These are phyloP conservation scores for Actinia equina DNA, from an alignment of 64 coral and sea anemone species.

Conservation along the genomic window DNA sequence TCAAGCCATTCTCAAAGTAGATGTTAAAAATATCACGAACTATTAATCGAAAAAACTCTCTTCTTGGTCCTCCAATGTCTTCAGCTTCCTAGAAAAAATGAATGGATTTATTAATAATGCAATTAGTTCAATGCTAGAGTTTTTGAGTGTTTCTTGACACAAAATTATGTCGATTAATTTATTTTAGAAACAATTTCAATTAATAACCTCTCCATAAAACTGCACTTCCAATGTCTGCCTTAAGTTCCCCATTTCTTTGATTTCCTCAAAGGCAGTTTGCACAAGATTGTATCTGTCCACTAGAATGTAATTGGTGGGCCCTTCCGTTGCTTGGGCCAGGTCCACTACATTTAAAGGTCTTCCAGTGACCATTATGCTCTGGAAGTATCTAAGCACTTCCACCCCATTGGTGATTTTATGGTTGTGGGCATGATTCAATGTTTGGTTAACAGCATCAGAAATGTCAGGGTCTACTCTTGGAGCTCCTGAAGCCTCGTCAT, in stretches of 20 bases:
- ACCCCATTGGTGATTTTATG: conserved; percentile 29
- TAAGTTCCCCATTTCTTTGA: neutral
- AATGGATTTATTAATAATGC: neutral
- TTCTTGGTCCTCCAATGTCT: conserved; percentile 43
- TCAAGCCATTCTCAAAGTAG: conserved; percentile 48
- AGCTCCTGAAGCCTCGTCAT: too few relatives aligned
- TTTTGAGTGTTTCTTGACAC: neutral
- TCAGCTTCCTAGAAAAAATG: conserved; percentile 15
- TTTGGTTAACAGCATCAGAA: too few relatives aligned
- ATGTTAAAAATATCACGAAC: conserved; percentile 14
- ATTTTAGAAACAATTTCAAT: neutral
- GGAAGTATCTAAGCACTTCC: conserved; percentile 29
- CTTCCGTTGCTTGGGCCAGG: neutral
- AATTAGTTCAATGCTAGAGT: neutral
- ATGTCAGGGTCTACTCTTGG: too few relatives aligned
- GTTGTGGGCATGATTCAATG: neutral
- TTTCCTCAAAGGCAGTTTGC: conserved; percentile 41
- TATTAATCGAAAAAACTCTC: conserved; percentile 38
- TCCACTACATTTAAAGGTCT: conserved; percentile 31
- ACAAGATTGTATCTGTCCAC: conserved; percentile 21
- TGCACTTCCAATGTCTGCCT: conserved; percentile 45
- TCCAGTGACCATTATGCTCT: conserved; percentile 40
- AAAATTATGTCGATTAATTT: neutral
- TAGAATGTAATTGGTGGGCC: conserved; percentile 38
- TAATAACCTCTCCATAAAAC: conserved; percentile 52